phyloP scores from a whole-genome alignment of 2,888 invertebrate species.

The Electrophaes corylata region DNA sequence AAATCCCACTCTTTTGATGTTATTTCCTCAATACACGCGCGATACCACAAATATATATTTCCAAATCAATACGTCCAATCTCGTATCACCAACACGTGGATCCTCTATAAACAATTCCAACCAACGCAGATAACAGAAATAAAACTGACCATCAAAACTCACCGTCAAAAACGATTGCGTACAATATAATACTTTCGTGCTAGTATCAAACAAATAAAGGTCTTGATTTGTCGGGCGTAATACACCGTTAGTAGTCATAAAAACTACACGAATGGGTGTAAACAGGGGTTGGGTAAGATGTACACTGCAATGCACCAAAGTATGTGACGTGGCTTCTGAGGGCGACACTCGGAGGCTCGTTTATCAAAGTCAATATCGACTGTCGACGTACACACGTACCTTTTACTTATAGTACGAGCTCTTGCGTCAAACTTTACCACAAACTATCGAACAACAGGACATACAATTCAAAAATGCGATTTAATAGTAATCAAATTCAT shows the following conservation, averaged over 20 bases:
- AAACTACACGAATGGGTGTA: constrained; percentile 74
- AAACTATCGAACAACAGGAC: constrained; percentile 28
- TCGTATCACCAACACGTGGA: constrained; percentile 27
- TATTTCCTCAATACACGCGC: background rate
- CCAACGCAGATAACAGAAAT: constrained; percentile 35
- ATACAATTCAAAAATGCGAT: too few relatives aligned
- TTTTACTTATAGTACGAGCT: constrained; percentile 51
- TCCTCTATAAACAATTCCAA: constrained; percentile 26
- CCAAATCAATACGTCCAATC: constrained; percentile 14
- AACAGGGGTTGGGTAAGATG: constrained; percentile 74
- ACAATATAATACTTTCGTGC: constrained; percentile 63
- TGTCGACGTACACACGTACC: constrained; percentile 71
- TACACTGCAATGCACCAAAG: constrained; percentile 81
- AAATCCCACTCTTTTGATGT: background rate
- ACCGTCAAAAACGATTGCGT: constrained; percentile 51
- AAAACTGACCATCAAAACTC: constrained; percentile 41
- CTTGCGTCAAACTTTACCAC: constrained; percentile 8
- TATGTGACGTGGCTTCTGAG: constrained; percentile 78
- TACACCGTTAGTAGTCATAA: constrained; percentile 75
- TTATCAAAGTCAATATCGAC: constrained; percentile 83
- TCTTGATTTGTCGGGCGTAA: constrained; percentile 67
- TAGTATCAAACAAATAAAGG: constrained; percentile 72
- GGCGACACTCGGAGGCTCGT: constrained; percentile 78
- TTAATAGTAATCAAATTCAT: too few relatives aligned
- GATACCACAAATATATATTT: constrained; percentile 11